Evolutionary conservation across 2,113 vertebrate species (phyloP).

Genomic region (Patagioenas fasciata): DNA sequence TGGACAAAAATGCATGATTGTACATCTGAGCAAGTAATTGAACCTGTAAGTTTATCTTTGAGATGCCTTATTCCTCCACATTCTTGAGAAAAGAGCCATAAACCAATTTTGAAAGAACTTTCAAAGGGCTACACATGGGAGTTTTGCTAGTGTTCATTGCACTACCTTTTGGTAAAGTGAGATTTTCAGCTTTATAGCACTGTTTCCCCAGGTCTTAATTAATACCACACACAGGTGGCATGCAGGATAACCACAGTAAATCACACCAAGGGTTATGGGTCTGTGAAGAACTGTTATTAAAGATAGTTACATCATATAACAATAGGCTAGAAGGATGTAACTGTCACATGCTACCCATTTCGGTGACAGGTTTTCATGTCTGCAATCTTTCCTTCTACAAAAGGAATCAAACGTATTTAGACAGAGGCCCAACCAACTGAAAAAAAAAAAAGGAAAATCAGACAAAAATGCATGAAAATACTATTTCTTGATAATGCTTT

Average conservation of each 20-base stretch:
- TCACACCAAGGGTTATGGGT: constrained; percentile 53
- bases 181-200: constrained; percentile 59
- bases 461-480: neutral
- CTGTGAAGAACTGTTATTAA: constrained; percentile 59
- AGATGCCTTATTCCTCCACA: neutral
- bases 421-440: neutral
- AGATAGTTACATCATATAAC: constrained; percentile 42
- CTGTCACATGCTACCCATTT: neutral
- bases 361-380: neutral
- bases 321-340: constrained; percentile 15
- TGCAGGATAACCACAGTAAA: constrained; percentile 53
- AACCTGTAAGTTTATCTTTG: constrained; percentile 27
- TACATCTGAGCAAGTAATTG: neutral
- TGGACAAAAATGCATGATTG: constrained; percentile 22
- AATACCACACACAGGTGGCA: constrained; percentile 58
- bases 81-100: neutral
- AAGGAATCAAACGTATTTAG: neutral
- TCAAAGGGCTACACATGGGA: neutral
- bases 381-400: neutral
- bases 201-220: constrained; percentile 59
- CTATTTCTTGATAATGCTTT: neutral
- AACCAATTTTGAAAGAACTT: constrained; percentile 10
- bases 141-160: neutral
- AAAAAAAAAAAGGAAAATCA: neutral
- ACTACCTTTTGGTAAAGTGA: constrained; percentile 20